Evolutionary conservation across 1,140 invertebrate species (phyloP), one percentile per base, ranked within the genome.

Genomic region (Drosophila carrolli): DNA sequence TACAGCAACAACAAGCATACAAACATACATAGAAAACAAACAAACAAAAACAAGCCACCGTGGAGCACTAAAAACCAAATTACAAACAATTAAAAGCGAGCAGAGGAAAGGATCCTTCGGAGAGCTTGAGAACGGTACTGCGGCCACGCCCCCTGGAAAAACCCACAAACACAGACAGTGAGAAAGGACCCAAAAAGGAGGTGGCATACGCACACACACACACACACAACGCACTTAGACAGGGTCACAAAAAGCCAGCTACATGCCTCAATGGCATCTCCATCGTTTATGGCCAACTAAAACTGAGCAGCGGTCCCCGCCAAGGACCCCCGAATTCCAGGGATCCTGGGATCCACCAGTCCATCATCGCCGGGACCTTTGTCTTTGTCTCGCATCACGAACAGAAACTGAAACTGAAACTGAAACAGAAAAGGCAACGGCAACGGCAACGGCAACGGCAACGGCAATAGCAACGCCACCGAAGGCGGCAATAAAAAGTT

Each of bases 31-130:
- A 23, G 3, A 16, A 16, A 11, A 63, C 38, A 11, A 51, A 60
- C 41, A 65, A 61, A 53, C n/a, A 40, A 29, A 43, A 59, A 27
- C 37, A 40, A 60, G 19, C 47, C 41, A 81, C 60, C 65, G 48
- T 65, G 59, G 46, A 81, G 79, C 82, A 88, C 83, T 88, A 82
- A 88, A 86, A 86, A 71, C 71, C 55, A 86, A 86, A 86, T 88
- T 82, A 71, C 82, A 79, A 83, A 73, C 82, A 88, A 86, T 86
- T 86, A 86, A 86, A 81, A 74, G 58, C 71, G 63, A 82, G 41
- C 56, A 66, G 51, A 66, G 54, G 65, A 29, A 75, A 72, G 78
- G 66, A 79, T 62, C 75, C 62, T 76, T 61, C 27, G 41, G 41
- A 27, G 32, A 44, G 68, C 57, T 29, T 61, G 59, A 67, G 73